A percentile compares a stretch with the other conserved stretches of the same genome.
Conservation (phyloP, 2,797 vertebrate species). For the Leucoraja ocellata region DNA sequence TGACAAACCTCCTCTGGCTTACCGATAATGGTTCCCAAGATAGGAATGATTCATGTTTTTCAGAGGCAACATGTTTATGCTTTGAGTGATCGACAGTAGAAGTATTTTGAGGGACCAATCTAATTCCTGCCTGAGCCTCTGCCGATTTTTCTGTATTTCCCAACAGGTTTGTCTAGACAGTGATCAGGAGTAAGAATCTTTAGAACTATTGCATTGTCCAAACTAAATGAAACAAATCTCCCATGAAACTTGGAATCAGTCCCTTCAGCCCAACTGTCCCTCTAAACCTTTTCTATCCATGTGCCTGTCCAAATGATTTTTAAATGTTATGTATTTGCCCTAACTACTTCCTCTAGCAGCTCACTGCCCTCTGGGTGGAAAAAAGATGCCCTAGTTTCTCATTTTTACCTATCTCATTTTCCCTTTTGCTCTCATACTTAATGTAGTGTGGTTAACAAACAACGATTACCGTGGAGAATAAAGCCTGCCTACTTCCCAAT, state of each 20-base stretch:
- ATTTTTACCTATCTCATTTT: not conserved
- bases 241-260: too few relatives aligned
- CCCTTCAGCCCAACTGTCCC: too few relatives aligned
- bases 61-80: not conserved
- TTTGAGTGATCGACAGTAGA: constrained; percentile 8
- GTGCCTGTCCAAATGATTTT: too few relatives aligned
- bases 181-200: not conserved
- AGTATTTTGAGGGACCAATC: not conserved
- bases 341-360: too few relatives aligned
- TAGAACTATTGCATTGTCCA: not conserved
- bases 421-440: not conserved
- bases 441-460: not conserved
- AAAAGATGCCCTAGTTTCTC: not conserved
- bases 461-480: not conserved
- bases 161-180: not conserved
- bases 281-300: too few relatives aligned
- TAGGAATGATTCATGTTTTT: too few relatives aligned
- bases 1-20: too few relatives aligned
- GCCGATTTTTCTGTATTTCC: not conserved
- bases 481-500: not conserved
- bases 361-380: too few relatives aligned
- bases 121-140: not conserved
- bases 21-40: too few relatives aligned
- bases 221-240: not conserved
- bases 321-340: too few relatives aligned